Evolutionary conservation across 2,113 vertebrate genomes (phyloP), one percentile per base, ranked within the genome.

Genomic region (Gyps fulvus): DNA sequence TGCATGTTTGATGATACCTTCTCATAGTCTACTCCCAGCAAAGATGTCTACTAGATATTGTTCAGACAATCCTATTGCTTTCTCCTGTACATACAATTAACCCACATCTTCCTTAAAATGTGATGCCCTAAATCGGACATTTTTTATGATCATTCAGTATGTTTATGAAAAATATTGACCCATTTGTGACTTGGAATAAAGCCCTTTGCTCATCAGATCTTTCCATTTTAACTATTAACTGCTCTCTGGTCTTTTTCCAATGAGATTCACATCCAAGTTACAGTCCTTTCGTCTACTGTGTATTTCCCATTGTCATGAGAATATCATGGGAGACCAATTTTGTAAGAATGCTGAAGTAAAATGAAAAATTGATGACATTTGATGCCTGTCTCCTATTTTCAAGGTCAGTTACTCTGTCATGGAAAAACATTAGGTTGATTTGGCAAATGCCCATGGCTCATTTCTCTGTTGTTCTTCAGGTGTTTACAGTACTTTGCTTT

Each of bases 51-150:
- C 42, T 43, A 25, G 49, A 6, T n/a, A 6, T 4, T 13, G 52
- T 8, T 49, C 57, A 31, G 43, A 15, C 19, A n/a, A 10, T 34
- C 9, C 34, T 43, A 3, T 11, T 6, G 27, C 71, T 63, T 70
- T 52, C 43, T 62, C 32, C 57, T n/a, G 18, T 32, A 9, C n/a
- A 3, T 40, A 3, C 2, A 9, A 9, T 62, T 76, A 74, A 55
- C 62, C 62, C 55, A 3, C 23, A 25, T 11, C 57, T 77, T n/a
- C 36, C 43, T 26, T 26, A 49, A 57, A n/a, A 19, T 2, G 23
- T 4, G 42, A 13, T 38, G 40, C 47, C 27, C 29, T 23, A 32
- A n/a, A 23, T 6, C 0, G 0, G 62, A 45, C 20, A 9, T 22
- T 76, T 71, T 17, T 45, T 11, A 13, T 54, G 32, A 19, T 74